These are phyloP conservation scores for Conopomorpha cramerella DNA, from an alignment of 1,140 invertebrate genomes.

Conservation along the genomic window DNA sequence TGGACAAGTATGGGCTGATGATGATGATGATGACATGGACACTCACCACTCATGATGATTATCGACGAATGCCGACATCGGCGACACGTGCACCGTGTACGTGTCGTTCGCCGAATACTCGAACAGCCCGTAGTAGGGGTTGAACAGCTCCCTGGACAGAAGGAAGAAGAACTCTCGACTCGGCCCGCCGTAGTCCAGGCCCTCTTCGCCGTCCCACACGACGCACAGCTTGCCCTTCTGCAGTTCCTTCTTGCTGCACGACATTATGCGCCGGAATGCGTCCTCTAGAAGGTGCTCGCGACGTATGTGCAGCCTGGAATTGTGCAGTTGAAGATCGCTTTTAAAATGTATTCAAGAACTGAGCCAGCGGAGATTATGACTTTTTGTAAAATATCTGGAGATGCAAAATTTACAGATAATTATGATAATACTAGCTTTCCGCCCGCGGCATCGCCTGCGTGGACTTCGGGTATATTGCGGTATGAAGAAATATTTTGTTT, in stretches of 20 bases:
- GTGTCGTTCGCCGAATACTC: slow-evolving; percentile 98
- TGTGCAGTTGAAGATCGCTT: too few relatives aligned
- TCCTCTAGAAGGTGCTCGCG: slow-evolving; percentile 94
- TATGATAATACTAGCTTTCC: too few relatives aligned
- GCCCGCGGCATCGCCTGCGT: too few relatives aligned
- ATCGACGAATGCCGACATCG: slow-evolving; percentile 97
- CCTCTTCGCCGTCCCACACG: slow-evolving; percentile 95
- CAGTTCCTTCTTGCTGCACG: slow-evolving; percentile 91
- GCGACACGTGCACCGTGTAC: slow-evolving; percentile 96
- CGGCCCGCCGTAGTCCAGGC: slow-evolving; percentile 95
- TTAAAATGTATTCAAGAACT: too few relatives aligned
- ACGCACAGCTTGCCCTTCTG: slow-evolving; percentile 95
- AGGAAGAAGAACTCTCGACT: slow-evolving; percentile 97
- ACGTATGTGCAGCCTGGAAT: slow-evolving; percentile 84
- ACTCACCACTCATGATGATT: slow-evolving; percentile 93
- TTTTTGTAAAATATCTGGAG: too few relatives aligned
- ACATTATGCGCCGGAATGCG: slow-evolving; percentile 96
- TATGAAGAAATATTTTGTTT: too few relatives aligned
- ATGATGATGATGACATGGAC: too few relatives aligned
- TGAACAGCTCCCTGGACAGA: slow-evolving; percentile 93
- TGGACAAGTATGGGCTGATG: too few relatives aligned
- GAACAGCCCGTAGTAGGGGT: slow-evolving; percentile 97
- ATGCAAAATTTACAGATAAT: too few relatives aligned
- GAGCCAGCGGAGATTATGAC: too few relatives aligned
- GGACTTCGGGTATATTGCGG: too few relatives aligned